These are phyloP conservation scores for Heliocidaris erythrogramma DNA, from an alignment of 35 echinoderm and acorn worm genomes.

Conservation along the genomic window DNA sequence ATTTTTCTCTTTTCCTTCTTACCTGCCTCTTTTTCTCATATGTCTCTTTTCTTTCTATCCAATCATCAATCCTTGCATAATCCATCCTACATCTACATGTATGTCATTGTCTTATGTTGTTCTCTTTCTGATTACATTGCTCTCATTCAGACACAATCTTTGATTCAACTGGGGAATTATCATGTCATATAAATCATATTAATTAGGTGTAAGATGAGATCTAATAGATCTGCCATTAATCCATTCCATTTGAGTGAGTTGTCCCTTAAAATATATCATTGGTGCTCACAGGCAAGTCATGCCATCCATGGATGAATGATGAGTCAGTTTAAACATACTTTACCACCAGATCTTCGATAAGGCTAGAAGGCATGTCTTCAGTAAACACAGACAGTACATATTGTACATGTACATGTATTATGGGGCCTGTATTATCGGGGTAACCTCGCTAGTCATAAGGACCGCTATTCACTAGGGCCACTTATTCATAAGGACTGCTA, in stretches of 20 bases:
- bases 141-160: background rate
- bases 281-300: background rate
- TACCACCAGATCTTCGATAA: background rate
- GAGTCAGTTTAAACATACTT: background rate
- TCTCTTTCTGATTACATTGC: background rate
- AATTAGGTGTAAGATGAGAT: conserved; percentile 11
- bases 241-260: background rate
- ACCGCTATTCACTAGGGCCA: too few relatives aligned
- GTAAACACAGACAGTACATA: too few relatives aligned
- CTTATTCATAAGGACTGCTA: too few relatives aligned
- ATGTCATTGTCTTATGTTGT: too few relatives aligned
- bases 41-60: too few relatives aligned
- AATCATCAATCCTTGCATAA: too few relatives aligned
- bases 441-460: too few relatives aligned
- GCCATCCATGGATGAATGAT: background rate
- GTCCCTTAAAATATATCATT: background rate
- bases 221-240: background rate
- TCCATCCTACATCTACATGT: background rate
- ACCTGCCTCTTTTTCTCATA: too few relatives aligned
- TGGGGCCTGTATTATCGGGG: too few relatives aligned
- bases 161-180: background rate
- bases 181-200: background rate
- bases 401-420: too few relatives aligned
- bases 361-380: background rate
- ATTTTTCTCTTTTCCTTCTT: too few relatives aligned